phyloP scores from a whole-genome alignment of 2,797 vertebrate genomes.

The Parauchenoglanis ngamensis region DNA sequence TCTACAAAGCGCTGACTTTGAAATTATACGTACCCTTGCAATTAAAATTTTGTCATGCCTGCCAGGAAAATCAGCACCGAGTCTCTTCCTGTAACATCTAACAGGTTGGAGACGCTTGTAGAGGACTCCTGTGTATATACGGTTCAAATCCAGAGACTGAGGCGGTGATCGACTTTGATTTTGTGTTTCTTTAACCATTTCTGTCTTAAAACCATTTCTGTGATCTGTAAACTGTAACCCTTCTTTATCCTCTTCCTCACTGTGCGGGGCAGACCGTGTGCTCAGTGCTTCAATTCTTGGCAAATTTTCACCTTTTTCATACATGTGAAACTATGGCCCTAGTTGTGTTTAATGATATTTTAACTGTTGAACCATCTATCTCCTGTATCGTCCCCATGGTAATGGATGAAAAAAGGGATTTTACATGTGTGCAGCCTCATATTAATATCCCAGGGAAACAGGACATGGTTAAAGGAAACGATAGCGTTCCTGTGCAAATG shows the following conservation, averaged over 20 bases:
- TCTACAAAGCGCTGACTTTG: neutral
- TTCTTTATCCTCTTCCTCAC: neutral
- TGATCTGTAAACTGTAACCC: neutral
- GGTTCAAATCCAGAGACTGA: neutral
- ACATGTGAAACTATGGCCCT: neutral
- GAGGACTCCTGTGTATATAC: neutral
- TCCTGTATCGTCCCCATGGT: neutral
- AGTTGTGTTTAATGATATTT: neutral
- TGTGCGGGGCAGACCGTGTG: neutral
- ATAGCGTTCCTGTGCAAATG: slow-evolving; percentile 5
- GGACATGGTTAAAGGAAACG: neutral
- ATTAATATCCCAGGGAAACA: slow-evolving; percentile 20
- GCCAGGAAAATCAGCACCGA: neutral
- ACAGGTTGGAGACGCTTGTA: neutral
- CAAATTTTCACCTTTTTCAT: neutral
- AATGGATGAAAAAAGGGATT: neutral
- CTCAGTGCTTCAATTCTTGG: neutral
- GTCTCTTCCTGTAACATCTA: neutral
- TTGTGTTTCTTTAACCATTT: neutral
- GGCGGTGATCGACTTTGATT: neutral
- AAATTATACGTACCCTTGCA: neutral
- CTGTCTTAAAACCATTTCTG: neutral
- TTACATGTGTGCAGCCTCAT: slow-evolving; percentile 13
- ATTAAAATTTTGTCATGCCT: neutral
- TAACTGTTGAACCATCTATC: neutral